Percentiles rank a stretch among this genome's conserved stretches.
phyloP scores from a whole-genome alignment of 2,888 invertebrate species.

The Epinotia demarniana region DNA sequence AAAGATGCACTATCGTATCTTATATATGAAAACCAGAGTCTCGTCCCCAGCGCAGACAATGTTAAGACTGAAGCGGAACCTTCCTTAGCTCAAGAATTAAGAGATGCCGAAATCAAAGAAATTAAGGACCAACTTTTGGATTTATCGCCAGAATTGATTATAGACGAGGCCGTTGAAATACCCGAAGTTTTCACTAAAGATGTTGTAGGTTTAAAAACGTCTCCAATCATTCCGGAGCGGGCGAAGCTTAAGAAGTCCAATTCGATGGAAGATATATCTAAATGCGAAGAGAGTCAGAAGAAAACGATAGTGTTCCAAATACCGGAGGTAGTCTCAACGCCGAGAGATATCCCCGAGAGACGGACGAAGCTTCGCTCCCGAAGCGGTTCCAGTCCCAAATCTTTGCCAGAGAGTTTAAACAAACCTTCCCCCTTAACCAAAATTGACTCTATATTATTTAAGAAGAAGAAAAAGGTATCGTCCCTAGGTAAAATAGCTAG shows the following conservation, averaged over 20 bases:
- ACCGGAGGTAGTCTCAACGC: slow-evolving; percentile 69
- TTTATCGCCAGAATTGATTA: slow-evolving; percentile 74
- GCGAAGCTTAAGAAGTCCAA: slow-evolving; percentile 76
- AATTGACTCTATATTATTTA: slow-evolving; percentile 65
- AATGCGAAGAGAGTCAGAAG: slow-evolving; percentile 65
- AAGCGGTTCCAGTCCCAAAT: slow-evolving; percentile 78
- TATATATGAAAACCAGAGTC: slow-evolving; percentile 68
- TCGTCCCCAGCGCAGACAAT: slow-evolving; percentile 54
- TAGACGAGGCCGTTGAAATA: slow-evolving; percentile 69
- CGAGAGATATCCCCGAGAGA: slow-evolving; percentile 75
- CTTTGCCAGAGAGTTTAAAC: slow-evolving; percentile 75
- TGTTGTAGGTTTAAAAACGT: slow-evolving; percentile 61
- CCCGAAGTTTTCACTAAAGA: slow-evolving; percentile 69
- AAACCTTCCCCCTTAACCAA: slow-evolving; percentile 71
- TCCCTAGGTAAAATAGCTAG: slow-evolving; percentile 79
- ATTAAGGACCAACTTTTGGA: slow-evolving; percentile 67
- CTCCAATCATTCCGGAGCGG: slow-evolving; percentile 72
- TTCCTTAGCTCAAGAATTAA: slow-evolving; percentile 71
- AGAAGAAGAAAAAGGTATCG: slow-evolving; percentile 76
- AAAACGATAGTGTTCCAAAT: slow-evolving; percentile 76
- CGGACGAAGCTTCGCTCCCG: slow-evolving; percentile 66
- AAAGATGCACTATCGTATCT: slow-evolving; percentile 77
- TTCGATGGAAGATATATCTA: slow-evolving; percentile 72
- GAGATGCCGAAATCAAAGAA: slow-evolving; percentile 74
- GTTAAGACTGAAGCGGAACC: slow-evolving; percentile 52